Evolutionary conservation across 2,888 invertebrate genomes (phyloP).

Genomic region (Hedya salicella): DNA sequence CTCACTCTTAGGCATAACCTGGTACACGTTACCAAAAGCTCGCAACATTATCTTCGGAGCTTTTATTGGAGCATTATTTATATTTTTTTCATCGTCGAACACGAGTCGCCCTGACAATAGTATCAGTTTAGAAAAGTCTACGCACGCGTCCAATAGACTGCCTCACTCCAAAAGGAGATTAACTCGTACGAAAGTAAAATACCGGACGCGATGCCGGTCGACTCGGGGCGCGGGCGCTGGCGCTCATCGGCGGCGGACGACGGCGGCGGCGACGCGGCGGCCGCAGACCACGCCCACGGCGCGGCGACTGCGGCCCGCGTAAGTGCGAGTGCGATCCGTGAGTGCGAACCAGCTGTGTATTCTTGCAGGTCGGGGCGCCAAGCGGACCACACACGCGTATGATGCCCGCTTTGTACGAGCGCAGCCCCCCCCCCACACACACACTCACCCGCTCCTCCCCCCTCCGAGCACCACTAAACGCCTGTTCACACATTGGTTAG

Average conservation of each 20-base stretch:
- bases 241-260: constrained; percentile 16
- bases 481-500: too few species aligned
- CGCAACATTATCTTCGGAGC: too few species aligned
- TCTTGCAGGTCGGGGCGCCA: constrained; percentile 23
- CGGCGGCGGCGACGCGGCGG: constrained; percentile 34
- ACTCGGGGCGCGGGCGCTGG: constrained; percentile 27
- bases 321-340: constrained; percentile 22
- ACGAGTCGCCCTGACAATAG: too few species aligned
- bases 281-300: constrained; percentile 21
- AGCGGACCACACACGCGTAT: constrained; percentile 15
- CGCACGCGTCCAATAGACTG: background rate
- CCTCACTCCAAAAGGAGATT: background rate
- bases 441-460: background rate
- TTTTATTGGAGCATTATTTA: too few species aligned
- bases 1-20: too few species aligned
- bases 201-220: background rate
- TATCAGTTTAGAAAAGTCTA: too few species aligned
- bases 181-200: background rate
- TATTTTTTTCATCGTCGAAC: too few species aligned
- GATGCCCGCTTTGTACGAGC: constrained; percentile 15
- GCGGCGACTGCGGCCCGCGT: constrained; percentile 27
- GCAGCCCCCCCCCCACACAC: constrained; percentile 10
- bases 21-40: too few species aligned
- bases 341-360: background rate
- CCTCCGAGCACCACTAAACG: too few species aligned